A percentile compares a stretch with the other conserved stretches of the same genome.
Evolutionary conservation across 2,113 vertebrate species (phyloP).

Genomic region (Phalacrocorax pelagicus): DNA sequence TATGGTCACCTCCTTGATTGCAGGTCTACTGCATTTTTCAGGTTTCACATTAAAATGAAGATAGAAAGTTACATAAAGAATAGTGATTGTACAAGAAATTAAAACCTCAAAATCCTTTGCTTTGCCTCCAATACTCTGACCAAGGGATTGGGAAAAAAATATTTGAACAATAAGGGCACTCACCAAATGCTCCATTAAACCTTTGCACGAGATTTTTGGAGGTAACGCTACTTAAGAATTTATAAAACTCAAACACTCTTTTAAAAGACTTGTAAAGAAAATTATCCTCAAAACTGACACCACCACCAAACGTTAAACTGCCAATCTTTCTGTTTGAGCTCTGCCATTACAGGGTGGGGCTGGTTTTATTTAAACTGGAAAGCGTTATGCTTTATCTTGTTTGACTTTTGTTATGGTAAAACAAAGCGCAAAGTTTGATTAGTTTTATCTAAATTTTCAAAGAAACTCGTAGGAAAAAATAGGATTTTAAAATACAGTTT

Average conservation of each 20-base stretch:
- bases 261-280: not conserved
- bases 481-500: not conserved
- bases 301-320: not conserved
- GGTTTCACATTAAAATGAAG: not conserved
- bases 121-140: not conserved
- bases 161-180: not conserved
- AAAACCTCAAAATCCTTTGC: not conserved
- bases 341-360: not conserved
- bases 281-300: not conserved
- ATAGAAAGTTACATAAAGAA: not conserved
- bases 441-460: not conserved
- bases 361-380: not conserved
- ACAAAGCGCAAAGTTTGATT: not conserved
- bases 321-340: not conserved
- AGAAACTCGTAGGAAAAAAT: not conserved
- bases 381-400: not conserved
- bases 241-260: not conserved
- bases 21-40: not conserved
- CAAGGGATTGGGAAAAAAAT: not conserved
- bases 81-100: not conserved
- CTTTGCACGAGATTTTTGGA: rapidly evolving
- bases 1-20: not conserved
- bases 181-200: not conserved
- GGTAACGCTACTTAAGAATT: not conserved
- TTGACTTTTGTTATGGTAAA: not conserved